phyloP scores from a whole-genome alignment of 1,140 invertebrate genomes.

The Drosophila seguyi region DNA sequence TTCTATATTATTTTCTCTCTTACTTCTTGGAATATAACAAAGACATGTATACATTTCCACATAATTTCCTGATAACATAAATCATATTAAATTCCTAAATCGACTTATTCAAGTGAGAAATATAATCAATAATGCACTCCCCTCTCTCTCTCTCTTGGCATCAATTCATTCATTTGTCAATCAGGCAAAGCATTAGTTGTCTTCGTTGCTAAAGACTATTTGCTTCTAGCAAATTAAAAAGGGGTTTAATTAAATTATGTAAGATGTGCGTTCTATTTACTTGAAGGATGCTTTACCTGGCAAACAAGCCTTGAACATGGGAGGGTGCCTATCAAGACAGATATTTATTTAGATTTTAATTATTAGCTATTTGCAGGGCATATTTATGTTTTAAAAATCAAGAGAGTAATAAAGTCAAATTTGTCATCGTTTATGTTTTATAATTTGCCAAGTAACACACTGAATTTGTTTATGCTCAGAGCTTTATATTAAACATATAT shows the following conservation, averaged over 20 bases:
- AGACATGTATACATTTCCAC: too few relatives aligned
- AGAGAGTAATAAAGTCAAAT: too few relatives aligned
- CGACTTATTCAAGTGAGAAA: background rate
- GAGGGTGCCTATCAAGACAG: background rate
- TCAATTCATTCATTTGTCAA: slow-evolving; percentile 30
- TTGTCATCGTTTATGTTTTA: too few relatives aligned
- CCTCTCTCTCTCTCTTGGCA: slow-evolving; percentile 8
- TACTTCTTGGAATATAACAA: too few relatives aligned
- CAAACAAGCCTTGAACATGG: background rate
- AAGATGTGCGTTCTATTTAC: slow-evolving; percentile 4
- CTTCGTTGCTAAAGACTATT: background rate
- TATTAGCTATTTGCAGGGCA: background rate
- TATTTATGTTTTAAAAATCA: slow-evolving; percentile 7
- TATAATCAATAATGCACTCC: slow-evolving; percentile 26
- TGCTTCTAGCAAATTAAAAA: slow-evolving; percentile 31
- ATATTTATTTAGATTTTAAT: too few relatives aligned
- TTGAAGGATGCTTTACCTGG: background rate
- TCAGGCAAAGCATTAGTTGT: slow-evolving; percentile 19
- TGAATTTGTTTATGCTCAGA: slow-evolving; percentile 13
- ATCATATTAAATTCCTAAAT: too few relatives aligned
- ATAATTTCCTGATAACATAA: too few relatives aligned
- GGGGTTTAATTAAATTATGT: slow-evolving; percentile 33
- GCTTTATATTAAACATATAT: background rate
- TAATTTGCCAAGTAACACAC: slow-evolving; percentile 21
- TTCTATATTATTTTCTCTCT: too few relatives aligned